Evolutionary conservation across 2,797 vertebrate species (phyloP).

Genomic region (Lemur catta): DNA sequence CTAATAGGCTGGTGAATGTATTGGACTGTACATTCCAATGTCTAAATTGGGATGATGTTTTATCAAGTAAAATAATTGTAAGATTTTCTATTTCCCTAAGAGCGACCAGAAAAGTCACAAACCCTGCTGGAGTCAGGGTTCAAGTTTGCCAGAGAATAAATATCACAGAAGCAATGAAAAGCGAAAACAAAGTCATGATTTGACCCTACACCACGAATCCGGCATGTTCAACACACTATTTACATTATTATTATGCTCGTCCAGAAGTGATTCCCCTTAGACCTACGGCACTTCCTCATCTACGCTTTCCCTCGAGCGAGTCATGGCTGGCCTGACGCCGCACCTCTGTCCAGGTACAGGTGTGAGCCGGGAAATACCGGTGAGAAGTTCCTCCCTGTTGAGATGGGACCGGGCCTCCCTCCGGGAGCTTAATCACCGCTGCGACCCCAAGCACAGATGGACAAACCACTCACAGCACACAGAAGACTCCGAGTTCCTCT

Average conservation of each 20-base stretch:
- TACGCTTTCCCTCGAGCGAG: accelerated
- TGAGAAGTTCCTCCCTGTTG: neutral
- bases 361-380: accelerated
- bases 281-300: accelerated
- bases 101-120: neutral
- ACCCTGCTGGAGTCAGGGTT: neutral
- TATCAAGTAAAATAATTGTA: neutral
- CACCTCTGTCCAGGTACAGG: too few species aligned
- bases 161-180: neutral
- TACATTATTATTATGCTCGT: accelerated
- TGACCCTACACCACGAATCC: too few species aligned
- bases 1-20: neutral
- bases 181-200: neutral
- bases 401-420: accelerated
- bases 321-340: neutral
- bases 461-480: slow-evolving; percentile 83
- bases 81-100: neutral
- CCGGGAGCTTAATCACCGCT: accelerated
- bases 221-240: accelerated
- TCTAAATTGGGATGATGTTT: neutral
- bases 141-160: neutral
- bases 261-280: neutral
- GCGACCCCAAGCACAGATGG: accelerated
- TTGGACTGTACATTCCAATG: accelerated
- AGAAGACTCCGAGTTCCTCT: slow-evolving; percentile 47